These are phyloP conservation scores for Rhopalosiphum padi DNA, from an alignment of 1,140 invertebrate genomes.

Conservation along the genomic window DNA sequence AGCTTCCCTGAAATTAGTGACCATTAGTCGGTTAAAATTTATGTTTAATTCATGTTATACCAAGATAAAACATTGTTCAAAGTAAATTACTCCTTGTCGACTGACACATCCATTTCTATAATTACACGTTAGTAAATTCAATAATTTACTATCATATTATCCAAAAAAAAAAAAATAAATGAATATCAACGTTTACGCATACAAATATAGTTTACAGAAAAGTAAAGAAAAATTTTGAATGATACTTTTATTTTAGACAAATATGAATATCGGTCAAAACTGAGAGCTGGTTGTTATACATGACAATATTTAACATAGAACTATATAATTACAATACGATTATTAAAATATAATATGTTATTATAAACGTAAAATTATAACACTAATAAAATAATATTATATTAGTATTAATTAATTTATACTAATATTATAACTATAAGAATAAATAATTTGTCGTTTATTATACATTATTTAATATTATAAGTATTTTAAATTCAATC, in stretches of 20 bases:
- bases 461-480: neutral
- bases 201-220: neutral
- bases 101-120: neutral
- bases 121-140: neutral
- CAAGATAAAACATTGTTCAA: neutral
- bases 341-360: neutral
- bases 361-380: neutral
- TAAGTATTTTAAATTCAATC: neutral
- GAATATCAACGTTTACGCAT: neutral
- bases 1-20: conserved; percentile 27
- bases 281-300: neutral
- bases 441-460: neutral
- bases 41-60: conserved; percentile 28
- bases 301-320: too few species aligned
- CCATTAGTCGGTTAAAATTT: conserved; percentile 4
- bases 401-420: neutral
- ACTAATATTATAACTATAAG: neutral
- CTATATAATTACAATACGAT: neutral
- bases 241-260: neutral
- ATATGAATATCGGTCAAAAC: neutral
- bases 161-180: neutral
- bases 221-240: neutral
- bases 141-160: neutral
- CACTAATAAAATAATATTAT: neutral
- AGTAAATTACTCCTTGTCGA: conserved; percentile 22